phyloP scores from a whole-genome alignment of 2,797 vertebrate genomes.

The Peromyscus melanophrys region DNA sequence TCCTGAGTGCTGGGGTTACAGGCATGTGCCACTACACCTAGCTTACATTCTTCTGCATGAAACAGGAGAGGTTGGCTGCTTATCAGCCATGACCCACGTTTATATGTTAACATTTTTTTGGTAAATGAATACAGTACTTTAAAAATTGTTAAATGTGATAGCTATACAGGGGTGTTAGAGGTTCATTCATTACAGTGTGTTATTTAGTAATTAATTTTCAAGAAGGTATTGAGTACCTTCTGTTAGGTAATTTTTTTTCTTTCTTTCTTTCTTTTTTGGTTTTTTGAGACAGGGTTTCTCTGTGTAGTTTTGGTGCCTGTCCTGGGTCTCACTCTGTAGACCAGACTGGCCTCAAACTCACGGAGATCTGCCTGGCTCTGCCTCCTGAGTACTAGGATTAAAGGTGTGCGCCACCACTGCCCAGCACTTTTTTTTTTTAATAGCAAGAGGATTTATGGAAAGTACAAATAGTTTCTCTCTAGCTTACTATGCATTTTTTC shows the following conservation, averaged over 20 bases:
- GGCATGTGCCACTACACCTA: not conserved
- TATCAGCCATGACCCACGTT: not conserved
- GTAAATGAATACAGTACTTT: not conserved
- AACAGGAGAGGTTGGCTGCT: not conserved
- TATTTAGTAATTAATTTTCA: slow-evolving; percentile 14
- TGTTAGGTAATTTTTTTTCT: not conserved
- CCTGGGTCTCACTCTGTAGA: no score
- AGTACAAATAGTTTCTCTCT: not conserved
- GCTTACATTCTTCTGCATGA: not conserved
- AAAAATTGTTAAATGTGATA: slow-evolving; percentile 1
- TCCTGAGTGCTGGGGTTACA: not conserved
- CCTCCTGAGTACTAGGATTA: no score
- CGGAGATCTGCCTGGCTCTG: no score
- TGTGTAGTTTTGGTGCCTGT: no score
- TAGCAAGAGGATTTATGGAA: not conserved
- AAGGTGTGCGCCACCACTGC: no score
- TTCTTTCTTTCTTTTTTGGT: no score
- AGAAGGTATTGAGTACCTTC: not conserved
- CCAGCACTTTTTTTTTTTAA: no score
- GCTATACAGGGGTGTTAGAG: not conserved
- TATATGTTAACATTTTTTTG: slow-evolving; percentile 15
- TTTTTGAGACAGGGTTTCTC: no score
- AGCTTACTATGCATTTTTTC: not conserved
- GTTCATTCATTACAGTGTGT: slow-evolving; percentile 16
- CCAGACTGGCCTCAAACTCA: no score